Evolutionary conservation across 1,140 invertebrate genomes (phyloP).

Genomic region (Hylaeus anthracinus): DNA sequence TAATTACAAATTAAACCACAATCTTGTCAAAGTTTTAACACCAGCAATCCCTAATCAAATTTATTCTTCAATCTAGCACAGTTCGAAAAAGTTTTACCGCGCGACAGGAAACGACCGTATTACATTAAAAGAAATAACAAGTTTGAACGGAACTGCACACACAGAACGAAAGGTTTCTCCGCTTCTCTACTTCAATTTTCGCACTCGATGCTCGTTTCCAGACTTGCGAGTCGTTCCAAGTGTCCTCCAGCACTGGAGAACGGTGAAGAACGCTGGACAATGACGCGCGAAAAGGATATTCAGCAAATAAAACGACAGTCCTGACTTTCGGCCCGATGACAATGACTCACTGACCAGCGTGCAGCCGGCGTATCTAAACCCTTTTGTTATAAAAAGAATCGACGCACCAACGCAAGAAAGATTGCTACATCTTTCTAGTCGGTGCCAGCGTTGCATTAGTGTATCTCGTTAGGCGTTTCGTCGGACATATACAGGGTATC

Average conservation of each 20-base stretch:
- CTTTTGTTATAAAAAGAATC: constrained; percentile 62
- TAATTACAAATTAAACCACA: too few species aligned
- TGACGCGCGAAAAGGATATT: background rate
- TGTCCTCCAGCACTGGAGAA: background rate
- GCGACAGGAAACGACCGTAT: too few species aligned
- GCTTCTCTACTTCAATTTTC: background rate
- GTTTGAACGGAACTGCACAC: background rate
- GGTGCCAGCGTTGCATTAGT: constrained; percentile 43
- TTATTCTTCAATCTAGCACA: too few species aligned
- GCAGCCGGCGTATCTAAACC: constrained; percentile 41
- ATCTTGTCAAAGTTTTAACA: too few species aligned
- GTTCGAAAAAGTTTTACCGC: too few species aligned
- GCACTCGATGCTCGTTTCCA: background rate
- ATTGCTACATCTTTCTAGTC: constrained; percentile 55
- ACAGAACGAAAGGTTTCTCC: background rate
- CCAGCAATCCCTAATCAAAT: too few species aligned
- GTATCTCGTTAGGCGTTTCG: constrained; percentile 47
- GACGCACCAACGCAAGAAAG: constrained; percentile 44
- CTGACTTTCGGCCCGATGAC: constrained; percentile 27
- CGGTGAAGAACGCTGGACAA: background rate
- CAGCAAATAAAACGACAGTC: background rate
- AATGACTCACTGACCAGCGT: constrained; percentile 40
- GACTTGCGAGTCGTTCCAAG: too few species aligned
- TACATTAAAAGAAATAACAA: too few species aligned
- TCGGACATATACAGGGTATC: background rate